Base-by-base conservation (phyloP, 2,888 invertebrate species). In the Eudemis profundana region DNA sequence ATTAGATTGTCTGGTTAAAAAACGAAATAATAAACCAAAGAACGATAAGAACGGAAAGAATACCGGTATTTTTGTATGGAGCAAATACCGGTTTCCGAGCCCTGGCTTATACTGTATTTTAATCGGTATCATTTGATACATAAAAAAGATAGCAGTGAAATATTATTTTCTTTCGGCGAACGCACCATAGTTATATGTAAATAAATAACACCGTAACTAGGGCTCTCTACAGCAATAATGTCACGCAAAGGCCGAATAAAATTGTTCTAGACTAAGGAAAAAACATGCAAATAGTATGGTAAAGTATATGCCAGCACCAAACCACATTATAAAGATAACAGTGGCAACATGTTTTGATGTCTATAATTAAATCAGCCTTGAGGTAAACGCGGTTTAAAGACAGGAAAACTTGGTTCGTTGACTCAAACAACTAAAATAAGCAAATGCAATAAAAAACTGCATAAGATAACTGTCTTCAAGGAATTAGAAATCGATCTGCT, bases 401-500 rank as follows among this genome's bases (percentile, higher is more conserved):
- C 61, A 53, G 53, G 53, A 53, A 54, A 61, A 61, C 38, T 61
- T 23, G 46, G 44, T 53, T 46, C 61, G 46, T 38, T 33, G 42
- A 49, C 63, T 57, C 33, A 29, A 21, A 36, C 36, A 17, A 15
- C 42, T 19, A 27, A n/a, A 14, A 14, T 42, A 17, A 12, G 2
- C 40, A 17, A 19, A n/a, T 17, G 33, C 40, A 29, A 50, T 2
- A 21, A 19, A 40, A 38, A 19, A 50, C 3, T 29, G 7, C 40
- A 61, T 50, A 23, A 23, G 23, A 29, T 36, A 44, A 62, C 46
- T 33, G 57, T 59, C 44, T 57, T 57, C 57, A 59, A 38, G 12
- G 51, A 53, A 65, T 60, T 38, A 53, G 38, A 59, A 60, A 65
- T 65, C 51, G 60, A 53, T 53, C 21, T 29, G 14, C 36, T 53